Conservation (phyloP, 2,113 vertebrate species). For the Trematomus loennbergii region DNA sequence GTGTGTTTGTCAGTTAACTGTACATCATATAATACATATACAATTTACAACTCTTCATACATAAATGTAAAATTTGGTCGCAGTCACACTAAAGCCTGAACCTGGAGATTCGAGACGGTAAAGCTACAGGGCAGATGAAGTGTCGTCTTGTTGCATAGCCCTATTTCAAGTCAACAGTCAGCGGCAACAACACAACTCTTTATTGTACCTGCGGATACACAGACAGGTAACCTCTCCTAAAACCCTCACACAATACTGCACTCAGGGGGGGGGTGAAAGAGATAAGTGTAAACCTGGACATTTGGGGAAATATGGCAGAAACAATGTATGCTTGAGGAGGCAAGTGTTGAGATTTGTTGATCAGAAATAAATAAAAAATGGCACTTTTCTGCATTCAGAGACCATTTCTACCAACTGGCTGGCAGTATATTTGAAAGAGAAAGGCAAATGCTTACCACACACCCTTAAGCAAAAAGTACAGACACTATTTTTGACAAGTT, state of each 20-base stretch:
- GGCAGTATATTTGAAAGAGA: constrained; percentile 77
- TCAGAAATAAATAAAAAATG: constrained; percentile 54
- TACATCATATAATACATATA: constrained; percentile 63
- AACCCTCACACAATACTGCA: constrained; percentile 46
- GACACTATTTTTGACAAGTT: constrained; percentile 64
- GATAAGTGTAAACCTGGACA: constrained; percentile 36
- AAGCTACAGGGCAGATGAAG: constrained; percentile 85
- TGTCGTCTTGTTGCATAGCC: constrained; percentile 93
- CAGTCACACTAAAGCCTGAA: constrained; percentile 87
- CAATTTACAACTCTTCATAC: constrained; percentile 60
- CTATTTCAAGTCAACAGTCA: constrained; percentile 82
- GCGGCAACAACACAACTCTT: constrained; percentile 71
- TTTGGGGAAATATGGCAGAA: constrained; percentile 49
- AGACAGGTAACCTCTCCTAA: constrained; percentile 31
- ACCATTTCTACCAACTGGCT: constrained; percentile 45
- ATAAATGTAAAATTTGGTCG: constrained; percentile 88
- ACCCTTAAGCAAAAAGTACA: constrained; percentile 70
- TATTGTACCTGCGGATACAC: constrained; percentile 49
- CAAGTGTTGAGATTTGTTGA: constrained; percentile 26
- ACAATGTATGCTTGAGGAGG: constrained; percentile 40
- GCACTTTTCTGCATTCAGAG: constrained; percentile 71
- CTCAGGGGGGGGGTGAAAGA: constrained; percentile 44
- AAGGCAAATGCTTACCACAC: constrained; percentile 75
- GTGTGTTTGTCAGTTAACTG: constrained; percentile 58
- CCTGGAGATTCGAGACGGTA: constrained; percentile 81